Conservation (phyloP, 2,888 invertebrate genomes). For the Lydus trimaculatus region DNA sequence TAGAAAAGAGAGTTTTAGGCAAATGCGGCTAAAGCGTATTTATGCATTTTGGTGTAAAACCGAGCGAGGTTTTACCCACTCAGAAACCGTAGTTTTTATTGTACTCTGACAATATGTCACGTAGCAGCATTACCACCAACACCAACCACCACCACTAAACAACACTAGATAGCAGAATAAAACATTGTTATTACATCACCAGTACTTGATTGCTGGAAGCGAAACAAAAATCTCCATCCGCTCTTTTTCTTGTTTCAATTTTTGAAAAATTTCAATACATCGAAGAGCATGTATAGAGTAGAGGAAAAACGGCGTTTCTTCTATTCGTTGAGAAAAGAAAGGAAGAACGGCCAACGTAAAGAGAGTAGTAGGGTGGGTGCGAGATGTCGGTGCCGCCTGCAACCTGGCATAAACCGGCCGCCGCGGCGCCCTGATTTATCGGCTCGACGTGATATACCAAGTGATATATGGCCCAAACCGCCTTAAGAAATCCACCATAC, state of each 20-base stretch:
- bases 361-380: constrained; percentile 28
- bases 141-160: constrained; percentile 10
- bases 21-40: constrained; percentile 47
- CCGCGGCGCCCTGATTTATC: constrained; percentile 57
- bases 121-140: constrained; percentile 36
- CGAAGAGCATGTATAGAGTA: neutral
- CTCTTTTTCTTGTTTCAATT: neutral
- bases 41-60: constrained; percentile 46
- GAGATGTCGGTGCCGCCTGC: constrained; percentile 50
- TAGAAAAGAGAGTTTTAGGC: constrained; percentile 36
- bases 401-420: constrained; percentile 48
- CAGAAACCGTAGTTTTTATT: constrained; percentile 44
- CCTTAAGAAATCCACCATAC: constrained; percentile 55
- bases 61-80: constrained; percentile 17
- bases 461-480: constrained; percentile 58
- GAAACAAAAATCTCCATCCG: constrained; percentile 37
- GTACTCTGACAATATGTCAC: constrained; percentile 56
- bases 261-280: neutral
- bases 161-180: constrained; percentile 49
- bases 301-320: neutral
- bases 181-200: constrained; percentile 49
- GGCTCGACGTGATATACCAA: constrained; percentile 58
- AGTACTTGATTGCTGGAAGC: constrained; percentile 50
- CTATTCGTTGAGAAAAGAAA: neutral
- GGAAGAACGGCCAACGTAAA: constrained; percentile 8